Evolutionary conservation across 2,888 invertebrate genomes (phyloP).

Genomic region (Athalia circularis): DNA sequence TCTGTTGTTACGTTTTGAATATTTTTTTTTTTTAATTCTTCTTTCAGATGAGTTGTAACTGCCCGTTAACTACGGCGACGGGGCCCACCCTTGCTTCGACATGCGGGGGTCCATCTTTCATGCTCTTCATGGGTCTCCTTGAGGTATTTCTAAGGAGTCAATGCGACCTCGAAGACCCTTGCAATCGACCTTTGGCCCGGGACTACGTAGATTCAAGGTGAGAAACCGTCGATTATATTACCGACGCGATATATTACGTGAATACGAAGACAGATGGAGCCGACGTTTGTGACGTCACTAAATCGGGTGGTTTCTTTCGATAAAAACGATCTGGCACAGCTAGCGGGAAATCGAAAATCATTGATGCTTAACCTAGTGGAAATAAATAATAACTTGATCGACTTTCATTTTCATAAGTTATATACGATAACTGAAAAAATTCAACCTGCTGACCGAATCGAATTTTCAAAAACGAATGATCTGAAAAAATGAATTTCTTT

Average conservation of each 20-base stretch:
- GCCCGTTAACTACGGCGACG: conserved; percentile 84
- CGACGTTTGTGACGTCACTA: no score
- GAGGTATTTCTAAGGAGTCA: conserved; percentile 91
- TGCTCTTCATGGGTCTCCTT: conserved; percentile 92
- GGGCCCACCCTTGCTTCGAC: conserved; percentile 91
- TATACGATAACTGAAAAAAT: no score
- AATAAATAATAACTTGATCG: no score
- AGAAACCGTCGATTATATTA: not conserved
- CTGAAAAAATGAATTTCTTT: no score
- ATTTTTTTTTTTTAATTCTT: conserved; percentile 14
- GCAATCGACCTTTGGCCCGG: conserved; percentile 80
- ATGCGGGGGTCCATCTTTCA: conserved; percentile 89
- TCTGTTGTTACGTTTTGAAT: no score
- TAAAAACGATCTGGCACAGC: no score
- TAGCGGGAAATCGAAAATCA: no score
- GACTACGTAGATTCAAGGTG: conserved; percentile 67
- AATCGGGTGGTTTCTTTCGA: no score
- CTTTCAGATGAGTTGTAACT: conserved; percentile 80
- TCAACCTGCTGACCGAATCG: no score
- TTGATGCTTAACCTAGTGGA: no score
- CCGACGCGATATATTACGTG: not conserved
- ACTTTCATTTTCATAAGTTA: no score
- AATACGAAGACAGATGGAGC: not conserved
- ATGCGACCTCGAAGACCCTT: conserved; percentile 91
- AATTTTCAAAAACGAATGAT: no score